A percentile compares a stretch with the other conserved stretches of the same genome.
Conservation (phyloP, 2,113 vertebrate genomes). For the Gnathonemus longibarbis region DNA sequence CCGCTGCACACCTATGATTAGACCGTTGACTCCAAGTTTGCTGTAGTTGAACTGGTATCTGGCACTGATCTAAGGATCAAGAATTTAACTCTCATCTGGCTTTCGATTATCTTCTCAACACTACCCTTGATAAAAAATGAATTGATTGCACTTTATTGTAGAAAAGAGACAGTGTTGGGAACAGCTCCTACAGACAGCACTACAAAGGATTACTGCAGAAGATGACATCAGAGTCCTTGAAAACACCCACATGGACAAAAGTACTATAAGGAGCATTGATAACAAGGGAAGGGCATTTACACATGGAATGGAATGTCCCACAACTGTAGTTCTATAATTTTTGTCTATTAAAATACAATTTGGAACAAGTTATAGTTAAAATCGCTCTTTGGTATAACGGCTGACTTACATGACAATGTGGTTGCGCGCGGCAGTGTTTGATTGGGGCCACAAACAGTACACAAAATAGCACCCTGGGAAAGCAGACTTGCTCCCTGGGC, state of each 20-base stretch:
- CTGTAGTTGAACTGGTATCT: not conserved
- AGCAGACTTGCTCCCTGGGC: not conserved
- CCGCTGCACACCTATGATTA: not conserved
- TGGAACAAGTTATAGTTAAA: conserved; percentile 3
- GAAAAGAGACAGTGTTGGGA: not conserved
- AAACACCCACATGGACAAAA: not conserved
- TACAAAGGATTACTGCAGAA: not conserved
- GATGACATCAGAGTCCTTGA: not conserved
- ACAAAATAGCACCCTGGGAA: not conserved
- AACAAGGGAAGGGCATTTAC: not conserved
- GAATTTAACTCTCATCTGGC: not conserved
- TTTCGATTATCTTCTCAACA: not conserved
- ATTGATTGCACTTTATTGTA: not conserved
- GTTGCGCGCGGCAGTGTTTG: not conserved
- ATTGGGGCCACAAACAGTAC: not conserved
- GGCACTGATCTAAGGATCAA: not conserved
- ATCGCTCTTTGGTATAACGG: not conserved
- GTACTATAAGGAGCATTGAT: not conserved
- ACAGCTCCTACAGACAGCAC: not conserved
- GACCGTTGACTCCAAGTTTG: not conserved
- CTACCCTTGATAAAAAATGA: not conserved
- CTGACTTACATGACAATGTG: conserved; percentile 8
- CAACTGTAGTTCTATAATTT: not conserved
- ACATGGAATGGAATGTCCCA: not conserved
- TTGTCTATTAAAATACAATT: not conserved